phyloP scores from a whole-genome alignment of 1,140 invertebrate species.

The Anastrepha ludens region DNA sequence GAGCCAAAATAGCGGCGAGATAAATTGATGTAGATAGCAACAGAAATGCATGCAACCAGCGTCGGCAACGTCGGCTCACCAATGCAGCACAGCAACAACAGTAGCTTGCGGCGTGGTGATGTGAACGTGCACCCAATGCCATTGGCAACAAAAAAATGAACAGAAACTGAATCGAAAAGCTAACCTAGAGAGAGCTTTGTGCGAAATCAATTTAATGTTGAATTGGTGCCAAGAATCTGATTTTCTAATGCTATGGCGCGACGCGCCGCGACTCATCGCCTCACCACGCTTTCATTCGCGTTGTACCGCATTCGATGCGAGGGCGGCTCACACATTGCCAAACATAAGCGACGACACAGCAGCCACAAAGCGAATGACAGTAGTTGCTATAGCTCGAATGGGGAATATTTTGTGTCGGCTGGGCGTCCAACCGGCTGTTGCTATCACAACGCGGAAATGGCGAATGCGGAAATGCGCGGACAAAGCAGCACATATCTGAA shows the following conservation, averaged over 20 bases:
- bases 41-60: conserved; percentile 8
- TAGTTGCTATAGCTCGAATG: neutral
- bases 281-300: conserved; percentile 31
- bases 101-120: neutral
- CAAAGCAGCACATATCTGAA: neutral
- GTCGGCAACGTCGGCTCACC: neutral
- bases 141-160: neutral
- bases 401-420: neutral
- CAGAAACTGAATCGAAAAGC: neutral
- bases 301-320: conserved; percentile 11
- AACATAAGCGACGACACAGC: neutral
- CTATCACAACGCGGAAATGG: conserved; percentile 52
- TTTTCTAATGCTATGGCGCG: conserved; percentile 53
- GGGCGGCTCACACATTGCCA: neutral
- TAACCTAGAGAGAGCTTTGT: conserved; percentile 57
- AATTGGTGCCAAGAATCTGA: conserved; percentile 66
- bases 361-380: neutral
- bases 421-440: conserved; percentile 32
- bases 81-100: conserved; percentile 8
- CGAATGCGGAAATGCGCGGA: conserved; percentile 24
- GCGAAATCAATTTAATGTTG: conserved; percentile 70
- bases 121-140: conserved; percentile 15
- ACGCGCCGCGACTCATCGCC: conserved; percentile 22
- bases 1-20: conserved; percentile 64
- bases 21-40: conserved; percentile 69